A percentile compares a stretch with the other conserved stretches of the same genome.
Evolutionary conservation across 2,888 invertebrate species (phyloP).

Genomic region (Lysandra bellargus): DNA sequence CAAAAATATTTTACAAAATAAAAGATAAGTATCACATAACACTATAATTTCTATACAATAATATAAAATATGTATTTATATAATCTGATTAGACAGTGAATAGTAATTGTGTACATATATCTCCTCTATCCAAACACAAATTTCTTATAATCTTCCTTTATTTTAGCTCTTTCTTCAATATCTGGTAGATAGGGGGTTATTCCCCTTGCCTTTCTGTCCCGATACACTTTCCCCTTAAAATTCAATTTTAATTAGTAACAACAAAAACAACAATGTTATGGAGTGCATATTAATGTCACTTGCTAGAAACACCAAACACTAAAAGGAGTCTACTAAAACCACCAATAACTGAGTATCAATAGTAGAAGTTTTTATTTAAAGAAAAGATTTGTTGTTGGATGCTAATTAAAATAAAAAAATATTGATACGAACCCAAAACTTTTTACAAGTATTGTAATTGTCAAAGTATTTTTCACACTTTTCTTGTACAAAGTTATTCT

Average conservation of each 20-base stretch:
- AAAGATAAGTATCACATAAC: background rate
- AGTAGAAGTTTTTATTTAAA: background rate
- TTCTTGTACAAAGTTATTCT: conserved; percentile 83
- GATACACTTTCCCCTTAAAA: conserved; percentile 80
- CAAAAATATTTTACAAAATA: background rate
- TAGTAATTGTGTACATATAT: background rate
- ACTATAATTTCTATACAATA: background rate
- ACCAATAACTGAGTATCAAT: too few relatives aligned
- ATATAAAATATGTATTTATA: background rate
- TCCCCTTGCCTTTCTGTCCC: conserved; percentile 82
- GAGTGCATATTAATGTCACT: background rate
- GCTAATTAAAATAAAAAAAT: background rate
- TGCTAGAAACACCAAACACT: too few relatives aligned
- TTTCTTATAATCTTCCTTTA: conserved; percentile 80
- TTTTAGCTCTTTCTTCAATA: conserved; percentile 83
- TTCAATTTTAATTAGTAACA: conserved; percentile 34
- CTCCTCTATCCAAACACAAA: conserved; percentile 10
- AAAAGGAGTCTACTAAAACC: too few relatives aligned
- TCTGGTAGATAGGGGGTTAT: conserved; percentile 85
- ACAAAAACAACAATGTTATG: background rate
- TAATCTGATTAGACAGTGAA: background rate
- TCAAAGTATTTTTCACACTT: conserved; percentile 85
- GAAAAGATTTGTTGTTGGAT: background rate
- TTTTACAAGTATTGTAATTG: conserved; percentile 89
- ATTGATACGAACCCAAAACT: conserved; percentile 86